Evolutionary conservation across 2,113 vertebrate species (phyloP).

Genomic region (Chascanopsetta lugubris): DNA sequence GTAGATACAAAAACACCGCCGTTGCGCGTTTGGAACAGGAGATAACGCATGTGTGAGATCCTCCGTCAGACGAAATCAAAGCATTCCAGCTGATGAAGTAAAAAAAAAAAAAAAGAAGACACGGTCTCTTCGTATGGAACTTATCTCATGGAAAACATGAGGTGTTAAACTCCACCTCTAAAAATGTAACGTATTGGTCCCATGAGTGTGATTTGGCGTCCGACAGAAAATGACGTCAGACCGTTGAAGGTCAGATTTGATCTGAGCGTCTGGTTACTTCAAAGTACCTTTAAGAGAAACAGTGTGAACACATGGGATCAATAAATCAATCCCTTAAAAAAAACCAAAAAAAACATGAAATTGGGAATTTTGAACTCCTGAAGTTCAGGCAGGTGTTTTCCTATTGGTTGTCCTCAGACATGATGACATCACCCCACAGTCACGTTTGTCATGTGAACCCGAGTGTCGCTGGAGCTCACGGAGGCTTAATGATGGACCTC

Average conservation of each 20-base stretch:
- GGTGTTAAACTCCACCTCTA: too few relatives aligned
- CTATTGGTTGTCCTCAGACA: slow-evolving; percentile 78
- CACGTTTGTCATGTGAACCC: slow-evolving; percentile 81
- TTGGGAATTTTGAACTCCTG: slow-evolving; percentile 20
- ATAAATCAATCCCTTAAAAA: slow-evolving; percentile 2
- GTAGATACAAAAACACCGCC: too few relatives aligned
- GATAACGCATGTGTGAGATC: not conserved
- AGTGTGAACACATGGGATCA: slow-evolving; percentile 32
- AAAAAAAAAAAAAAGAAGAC: too few relatives aligned
- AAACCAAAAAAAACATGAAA: slow-evolving; percentile 32
- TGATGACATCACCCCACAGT: slow-evolving; percentile 84
- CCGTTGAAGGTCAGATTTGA: slow-evolving; percentile 3
- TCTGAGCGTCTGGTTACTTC: not conserved
- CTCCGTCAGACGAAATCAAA: not conserved
- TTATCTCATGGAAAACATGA: not conserved
- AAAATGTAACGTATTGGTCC: not conserved
- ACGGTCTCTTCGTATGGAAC: not conserved
- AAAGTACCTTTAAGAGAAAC: slow-evolving; percentile 3
- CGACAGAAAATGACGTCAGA: slow-evolving; percentile 4
- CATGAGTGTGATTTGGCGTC: not conserved
- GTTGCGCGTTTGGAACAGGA: not conserved
- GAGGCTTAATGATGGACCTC: slow-evolving; percentile 23
- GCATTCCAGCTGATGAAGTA: not conserved
- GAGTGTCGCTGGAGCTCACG: slow-evolving; percentile 70
- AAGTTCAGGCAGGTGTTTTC: slow-evolving; percentile 26